Evolutionary conservation across 2,113 vertebrate species (phyloP), one percentile per base, ranked within the genome.

Genomic region (Rutilus rutilus): DNA sequence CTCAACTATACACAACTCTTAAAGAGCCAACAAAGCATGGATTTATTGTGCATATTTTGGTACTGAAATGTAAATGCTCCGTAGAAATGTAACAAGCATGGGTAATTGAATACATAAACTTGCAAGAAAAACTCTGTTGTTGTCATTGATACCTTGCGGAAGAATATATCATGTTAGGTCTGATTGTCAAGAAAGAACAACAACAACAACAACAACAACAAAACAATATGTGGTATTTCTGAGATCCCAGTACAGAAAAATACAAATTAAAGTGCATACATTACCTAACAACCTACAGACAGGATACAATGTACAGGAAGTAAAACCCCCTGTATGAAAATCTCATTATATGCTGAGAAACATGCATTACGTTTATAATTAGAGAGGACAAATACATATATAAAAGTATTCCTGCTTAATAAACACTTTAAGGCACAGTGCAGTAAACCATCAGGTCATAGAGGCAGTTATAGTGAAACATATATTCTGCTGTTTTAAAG

Each of bases 221-320:
- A 67, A 36, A 30, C 10, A 82, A 82, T 36, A 82, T 33, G 60
- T 82, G 25, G 42, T 50, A 82, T 67, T 67, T 65, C 62, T 30
- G 15, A 67, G 39, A 82, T 39, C 6, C 65, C 50, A 42, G 27
- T 54, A 83, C 10, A 73, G 47, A 73, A 82, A 83, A 57, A 83
- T 39, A 83, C 42, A 89, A 87, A 87, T 84, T 89, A 89, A 89
- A 89, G 88, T 89, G 88, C 88, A 82, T 79, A 87, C 59, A 87
- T 87, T 65, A 87, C 67, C 83, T 87, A 89, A 82, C 39, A 78
- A 86, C 23, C 88, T 87, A 89, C 65, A 57, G 69, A 85, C 78
- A 60, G 60, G 84, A 87, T 75, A 89, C 83, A 71, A 65, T 79
- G 65, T 25, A 83, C 64, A 83, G 30, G 64, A 36, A 52, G 64